Evolutionary conservation across 2,888 invertebrate species (phyloP).

Genomic region (Rhamnusium bicolor): DNA sequence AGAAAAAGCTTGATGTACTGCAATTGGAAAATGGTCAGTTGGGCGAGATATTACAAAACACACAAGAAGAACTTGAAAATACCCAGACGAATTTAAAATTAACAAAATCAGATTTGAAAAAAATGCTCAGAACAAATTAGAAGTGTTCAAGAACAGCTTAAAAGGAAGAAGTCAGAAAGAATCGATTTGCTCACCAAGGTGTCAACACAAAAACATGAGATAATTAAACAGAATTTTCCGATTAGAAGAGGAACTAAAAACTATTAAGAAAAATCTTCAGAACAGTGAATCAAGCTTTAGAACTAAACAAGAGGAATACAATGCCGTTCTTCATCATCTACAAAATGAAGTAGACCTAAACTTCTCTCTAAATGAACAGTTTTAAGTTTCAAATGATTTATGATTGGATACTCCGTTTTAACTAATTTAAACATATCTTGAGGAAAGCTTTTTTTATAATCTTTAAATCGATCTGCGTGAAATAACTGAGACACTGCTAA

Average conservation of each 20-base stretch:
- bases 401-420: no score
- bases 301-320: constrained; percentile 49
- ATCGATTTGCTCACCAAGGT: constrained; percentile 72
- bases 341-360: constrained; percentile 34
- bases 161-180: constrained; percentile 60
- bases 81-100: constrained; percentile 47
- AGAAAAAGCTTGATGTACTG: constrained; percentile 50
- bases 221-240: constrained; percentile 41
- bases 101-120: constrained; percentile 48
- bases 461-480: no score
- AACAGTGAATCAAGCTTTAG: constrained; percentile 45
- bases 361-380: constrained; percentile 35
- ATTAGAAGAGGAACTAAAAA: constrained; percentile 42
- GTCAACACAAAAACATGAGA: constrained; percentile 45
- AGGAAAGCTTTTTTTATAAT: no score
- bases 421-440: no score
- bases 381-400: no score
- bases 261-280: constrained; percentile 43
- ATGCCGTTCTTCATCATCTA: constrained; percentile 28
- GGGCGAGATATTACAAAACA: constrained; percentile 46
- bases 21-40: constrained; percentile 49
- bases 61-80: constrained; percentile 42
- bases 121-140: constrained; percentile 50
- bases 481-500: no score
- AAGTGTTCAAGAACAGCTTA: constrained; percentile 46